phyloP scores from a whole-genome alignment of 2,888 invertebrate species.

The Epinotia demarniana region DNA sequence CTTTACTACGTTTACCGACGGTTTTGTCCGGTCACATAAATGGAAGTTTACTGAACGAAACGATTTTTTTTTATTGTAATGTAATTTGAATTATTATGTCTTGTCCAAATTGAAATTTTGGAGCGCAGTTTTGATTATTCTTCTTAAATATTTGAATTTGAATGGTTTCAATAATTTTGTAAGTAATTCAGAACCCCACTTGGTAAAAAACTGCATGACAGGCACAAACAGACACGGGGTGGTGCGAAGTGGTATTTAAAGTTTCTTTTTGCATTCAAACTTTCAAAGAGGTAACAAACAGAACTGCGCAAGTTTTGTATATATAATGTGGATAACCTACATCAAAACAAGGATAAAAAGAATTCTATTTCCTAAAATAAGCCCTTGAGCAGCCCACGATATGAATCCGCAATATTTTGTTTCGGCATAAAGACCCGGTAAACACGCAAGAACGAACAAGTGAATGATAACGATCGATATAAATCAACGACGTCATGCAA shows the following conservation, averaged over 20 bases:
- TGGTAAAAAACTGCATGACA: too few species aligned
- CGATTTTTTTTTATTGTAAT: not conserved
- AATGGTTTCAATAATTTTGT: too few species aligned
- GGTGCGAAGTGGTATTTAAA: too few species aligned
- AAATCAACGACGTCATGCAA: conserved; percentile 61
- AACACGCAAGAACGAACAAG: conserved; percentile 46
- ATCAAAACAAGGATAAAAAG: conserved; percentile 20
- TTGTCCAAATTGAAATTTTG: too few species aligned
- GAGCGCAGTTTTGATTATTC: too few species aligned
- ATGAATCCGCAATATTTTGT: conserved; percentile 49
- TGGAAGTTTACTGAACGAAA: not conserved
- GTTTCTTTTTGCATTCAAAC: not conserved
- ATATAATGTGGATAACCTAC: conserved; percentile 10
- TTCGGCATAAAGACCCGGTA: conserved; percentile 36
- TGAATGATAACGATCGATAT: conserved; percentile 62
- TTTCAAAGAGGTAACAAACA: not conserved
- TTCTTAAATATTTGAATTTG: too few species aligned
- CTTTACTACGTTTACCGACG: not conserved
- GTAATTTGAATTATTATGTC: too few species aligned
- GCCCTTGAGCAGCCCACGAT: conserved; percentile 39
- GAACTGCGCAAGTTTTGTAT: not conserved
- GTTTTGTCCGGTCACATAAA: not conserved
- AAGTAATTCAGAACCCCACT: too few species aligned
- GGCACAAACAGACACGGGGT: too few species aligned
- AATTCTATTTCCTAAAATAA: conserved; percentile 30